Percentiles rank a stretch among this genome's conserved stretches.
Evolutionary conservation across 2,113 vertebrate genomes (phyloP).

Genomic region (Vireo altiloquus): DNA sequence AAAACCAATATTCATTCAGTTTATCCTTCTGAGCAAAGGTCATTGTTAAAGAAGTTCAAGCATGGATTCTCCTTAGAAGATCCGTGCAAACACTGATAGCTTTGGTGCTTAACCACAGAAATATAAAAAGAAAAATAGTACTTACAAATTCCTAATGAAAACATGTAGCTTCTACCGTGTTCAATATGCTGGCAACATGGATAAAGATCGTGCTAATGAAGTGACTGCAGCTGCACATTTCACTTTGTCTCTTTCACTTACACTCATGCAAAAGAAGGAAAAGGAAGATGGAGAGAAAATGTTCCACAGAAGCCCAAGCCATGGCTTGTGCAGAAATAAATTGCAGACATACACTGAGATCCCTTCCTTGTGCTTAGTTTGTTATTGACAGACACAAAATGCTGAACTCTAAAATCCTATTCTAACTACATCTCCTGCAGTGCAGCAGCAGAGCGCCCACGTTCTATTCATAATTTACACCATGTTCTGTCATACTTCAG

Average conservation of each 20-base stretch:
- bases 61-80: background rate
- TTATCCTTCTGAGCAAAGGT: background rate
- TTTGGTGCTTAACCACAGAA: background rate
- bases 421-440: background rate
- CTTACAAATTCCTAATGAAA: background rate
- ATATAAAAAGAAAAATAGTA: background rate
- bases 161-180: background rate
- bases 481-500: background rate
- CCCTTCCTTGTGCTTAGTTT: background rate
- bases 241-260: background rate
- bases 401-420: background rate
- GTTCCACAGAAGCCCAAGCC: background rate
- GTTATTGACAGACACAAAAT: background rate
- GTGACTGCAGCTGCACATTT: background rate
- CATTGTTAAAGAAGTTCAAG: background rate
- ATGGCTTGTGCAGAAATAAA: background rate
- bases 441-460: background rate
- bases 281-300: background rate
- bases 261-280: background rate
- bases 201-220: background rate
- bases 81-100: background rate
- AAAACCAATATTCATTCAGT: background rate
- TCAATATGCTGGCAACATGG: background rate
- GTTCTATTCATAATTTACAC: slow-evolving; percentile 28
- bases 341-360: background rate